Base-by-base conservation (phyloP, 2,888 invertebrate species). In the Cosmia trapezina region DNA sequence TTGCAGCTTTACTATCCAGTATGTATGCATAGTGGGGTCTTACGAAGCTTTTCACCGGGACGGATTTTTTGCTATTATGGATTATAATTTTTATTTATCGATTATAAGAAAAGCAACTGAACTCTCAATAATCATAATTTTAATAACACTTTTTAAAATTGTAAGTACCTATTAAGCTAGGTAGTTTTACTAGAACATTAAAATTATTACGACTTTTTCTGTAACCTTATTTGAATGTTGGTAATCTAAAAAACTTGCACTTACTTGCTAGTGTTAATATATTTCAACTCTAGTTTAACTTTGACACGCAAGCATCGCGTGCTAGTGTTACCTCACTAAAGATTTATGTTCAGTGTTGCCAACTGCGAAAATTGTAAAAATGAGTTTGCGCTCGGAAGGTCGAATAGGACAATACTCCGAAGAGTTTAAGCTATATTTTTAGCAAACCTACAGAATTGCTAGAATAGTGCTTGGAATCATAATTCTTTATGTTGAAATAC, bases 241-340 rank as follows among this genome's bases (percentile, higher is more conserved):
- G 12, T 54, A 22, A 56, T 66, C 49, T 67, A 61, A 61, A 70
- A 65, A 74, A 69, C 65, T 73, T 64, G 64, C 60, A 61, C 37
- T 61, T 68, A 66, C 61, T 65, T 11, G 79, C 33, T 51, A 45
- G 80, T 73, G 79, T 73, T 77, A 83, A 75, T 80, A 73, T 72
- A 77, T 79, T 77, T 83, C 65, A 69, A 76, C 67, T 71, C 28
- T 71, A 85, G 78, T 77, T 65, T 77, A 69, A 72, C 63, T 77
- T 71, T 73, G 61, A 65, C 85, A 85, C 77, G 85, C 84, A 77
- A 86, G 60, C 68, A 61, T 85, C 61, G 86, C 86, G 85, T 86
- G 86, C 59, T 51, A 11, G 77, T 77, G 70, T 77, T 80, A 63
- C 78, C 67, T 66, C 78, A 83, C 76, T 69, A 80, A 76, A 83